Base-by-base conservation (phyloP, 2,113 vertebrate species). In the Pipa parva region DNA sequence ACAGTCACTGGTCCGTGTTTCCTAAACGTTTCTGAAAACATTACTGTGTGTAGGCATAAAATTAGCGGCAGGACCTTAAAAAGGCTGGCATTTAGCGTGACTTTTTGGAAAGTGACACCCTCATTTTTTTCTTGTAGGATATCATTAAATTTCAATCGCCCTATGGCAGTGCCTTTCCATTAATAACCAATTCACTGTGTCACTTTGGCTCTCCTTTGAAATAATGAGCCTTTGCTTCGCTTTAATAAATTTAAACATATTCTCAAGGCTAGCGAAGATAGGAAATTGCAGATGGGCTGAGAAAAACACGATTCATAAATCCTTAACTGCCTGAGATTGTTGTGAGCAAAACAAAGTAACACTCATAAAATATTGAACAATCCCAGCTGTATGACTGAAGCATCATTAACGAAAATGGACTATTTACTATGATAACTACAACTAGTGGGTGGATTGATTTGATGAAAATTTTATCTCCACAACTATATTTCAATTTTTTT, bases 61-160 rank as follows among this genome's bases (percentile, higher is more conserved):
- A 98, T 99, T 97, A 98, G 95, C 94, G 83, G 83, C 87, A 85
- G 89, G 89, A 93, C 94, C 94, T 95, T 97, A 97, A 96, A 99
- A 93, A 97, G 91, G 94, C 92, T 98, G 97, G 97, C 97, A 99
- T 99, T 99, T 99, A 97, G 92, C 95, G 92, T 99, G 97, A 99
- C 97, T 99, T 99, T 99, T 98, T 93, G 93, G 94, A 98, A 97
- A 98, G 93, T 97, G 97, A 99, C 97, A 98, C 95, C 91, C 93
- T 97, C 94, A 95, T 99, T 97, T 97, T 99, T 99, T 99, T 97
- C 97, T 96, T 90, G 93, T 94, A 95, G 93, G 95, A 95, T 98
- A 95, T 97, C 95, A 99, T 99, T 99, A 97, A 96, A 97, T 97
- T 97, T 95, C 95, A 95, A 96, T 97, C 94, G 93, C 95, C 97